Evolutionary conservation across 2,797 vertebrate genomes (phyloP), one percentile per base, ranked within the genome.

Genomic region (Cossypha polioptera): DNA sequence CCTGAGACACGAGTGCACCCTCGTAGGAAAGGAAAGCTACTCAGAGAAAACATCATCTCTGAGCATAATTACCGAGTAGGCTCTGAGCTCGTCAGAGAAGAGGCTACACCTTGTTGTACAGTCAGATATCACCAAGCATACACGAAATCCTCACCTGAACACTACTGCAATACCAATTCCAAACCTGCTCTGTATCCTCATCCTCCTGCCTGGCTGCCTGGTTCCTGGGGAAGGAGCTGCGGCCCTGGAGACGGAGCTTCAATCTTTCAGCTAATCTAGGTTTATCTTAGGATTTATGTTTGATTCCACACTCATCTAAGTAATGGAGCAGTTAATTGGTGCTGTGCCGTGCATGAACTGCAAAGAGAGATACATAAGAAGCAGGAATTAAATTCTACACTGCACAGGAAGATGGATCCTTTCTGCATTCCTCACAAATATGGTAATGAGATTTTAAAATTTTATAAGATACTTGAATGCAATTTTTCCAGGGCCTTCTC

Each of bases 1-100:
- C 26, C 71, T 0, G 36, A 69, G 79, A 74, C 19, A 16, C 0
- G 0, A 68, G 61, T 1, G 28, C 18, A 66, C 8, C 26, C 58
- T 45, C 14, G 33, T 11, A 76, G 59, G 31, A 65, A 38, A 66
- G 36, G 21, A 21, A 62, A 80, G 53, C 35, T 21, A 17, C 3
- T 48, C 51, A 3, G 63, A 40, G 67, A 36, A 82, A 76, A 45
- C 20, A 45, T 5, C 35, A 47, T 26, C 79, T 94, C 57, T 2
- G 8, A 86, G 68, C 22, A 2, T 9, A 47, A 68, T 81, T 45
- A 80, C 16, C 1, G 47, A 91, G 67, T 1, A 47, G 63, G 48
- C 67, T 22, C 22, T 1, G 48, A 63, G 89, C 87, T 63, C 16
- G 0, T 38, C 61, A 19, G 71, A 51, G 71, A 26, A 67, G 50